Base-by-base conservation (phyloP, 2,888 invertebrate genomes). In the Zaprionus bogoriensis region DNA sequence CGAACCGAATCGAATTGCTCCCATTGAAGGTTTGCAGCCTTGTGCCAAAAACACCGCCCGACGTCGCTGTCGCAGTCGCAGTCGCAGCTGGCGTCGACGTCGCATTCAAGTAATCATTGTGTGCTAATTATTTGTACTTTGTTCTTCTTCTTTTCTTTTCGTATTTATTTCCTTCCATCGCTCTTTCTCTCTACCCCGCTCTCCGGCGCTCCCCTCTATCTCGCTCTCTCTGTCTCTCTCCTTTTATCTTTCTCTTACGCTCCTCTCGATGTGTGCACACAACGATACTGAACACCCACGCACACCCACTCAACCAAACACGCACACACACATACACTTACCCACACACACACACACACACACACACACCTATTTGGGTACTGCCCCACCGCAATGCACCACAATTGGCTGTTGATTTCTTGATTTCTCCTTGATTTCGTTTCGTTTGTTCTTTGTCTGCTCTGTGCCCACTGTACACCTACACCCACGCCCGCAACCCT, bases 401-500 rank as follows among this genome's bases (percentile, higher is more conserved):
- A 85, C 74, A 66, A 80, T 80, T 82, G 80, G 77, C 67, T 66
- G 65, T 74, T 79, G 66, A 82, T 85, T 80, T 82, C 57, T 81
- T 81, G 54, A 76, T 70, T 52, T 57, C 19, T 51, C 42, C 27
- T 19, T 36, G 39, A 25, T 19, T 42, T 51, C 53, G 44, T 39
- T 45, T 14, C n/a, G 25, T 42, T 44, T 23, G 22, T 22, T 22
- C 25, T 25, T 38, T 14, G n/a, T 42, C 48, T 30, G 20, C 28
- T 45, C 20, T 20, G 17, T 36, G 32, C 32, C 9, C n/a, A 32
- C 32, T 14, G 14, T 14, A 1, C 30, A 4, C 30, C 30, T 25
- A 5, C 25, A 5, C 7, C 2, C 7, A 9, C 3, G 14, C 7
- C 14, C 32, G 3, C 14, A 12, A 14, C 32, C 32, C 32, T 3